Evolutionary conservation across 2,113 vertebrate species (phyloP), one percentile per base, ranked within the genome.

Genomic region (Rattus rattus): DNA sequence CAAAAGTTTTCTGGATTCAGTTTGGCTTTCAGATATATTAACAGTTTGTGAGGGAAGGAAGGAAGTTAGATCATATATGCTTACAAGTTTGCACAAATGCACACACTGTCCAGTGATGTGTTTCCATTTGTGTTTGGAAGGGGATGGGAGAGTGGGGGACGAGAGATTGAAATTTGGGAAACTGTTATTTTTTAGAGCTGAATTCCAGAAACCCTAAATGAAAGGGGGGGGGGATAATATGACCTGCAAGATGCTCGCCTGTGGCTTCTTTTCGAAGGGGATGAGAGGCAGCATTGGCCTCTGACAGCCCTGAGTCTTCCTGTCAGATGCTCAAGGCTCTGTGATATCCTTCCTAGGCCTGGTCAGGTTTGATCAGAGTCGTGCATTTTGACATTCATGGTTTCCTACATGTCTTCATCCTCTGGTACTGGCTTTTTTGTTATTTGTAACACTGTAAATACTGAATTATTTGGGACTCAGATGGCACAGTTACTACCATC

Each of bases 41-140:
- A 97, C 94, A 97, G 95, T 97, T 97, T 90, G 95, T 97, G 92
- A 97, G 77, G 52, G 75, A 95, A 96, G 93, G 97, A 94, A 97
- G 97, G 94, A 97, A 96, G 67, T 67, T 92, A 95, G 95, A 79
- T 93, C 87, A 67, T 91, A 86, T n/a, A 86, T 59, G 90, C 86
- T 70, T 65, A 30, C 69, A 95, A 73, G 63, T 95, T 36, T 73
- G 61, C 92, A 94, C 95, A 97, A 89, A 98, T 97, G 91, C 14
- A 0, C 94, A 88, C n/a, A 2, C 83, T 83, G 67, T 75, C 80
- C 63, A 80, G 86, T 89, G 75, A 65, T 65, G 65, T 14, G 36
- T 49, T 96, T 96, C 61, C 67, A 7, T 95, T 95, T 73, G 16
- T 76, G 88, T 94, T 97, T 43, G 85, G 73, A 92, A 67, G 96